Percentiles rank a stretch among this genome's conserved stretches.
Evolutionary conservation across 2,113 vertebrate species (phyloP).

Genomic region (Prunella fulvescens): DNA sequence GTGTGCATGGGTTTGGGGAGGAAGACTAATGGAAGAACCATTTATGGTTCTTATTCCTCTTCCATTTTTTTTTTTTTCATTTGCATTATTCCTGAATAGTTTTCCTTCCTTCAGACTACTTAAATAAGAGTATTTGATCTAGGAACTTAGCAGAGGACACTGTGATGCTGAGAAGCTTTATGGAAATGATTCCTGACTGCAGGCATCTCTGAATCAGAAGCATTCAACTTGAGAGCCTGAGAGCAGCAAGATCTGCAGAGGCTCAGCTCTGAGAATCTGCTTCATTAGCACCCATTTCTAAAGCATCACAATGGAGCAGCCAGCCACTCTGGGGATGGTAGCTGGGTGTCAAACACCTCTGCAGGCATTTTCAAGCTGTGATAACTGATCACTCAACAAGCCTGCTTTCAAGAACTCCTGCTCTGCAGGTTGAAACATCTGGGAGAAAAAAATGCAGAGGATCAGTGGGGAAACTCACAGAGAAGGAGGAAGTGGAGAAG

Average conservation of each 20-base stretch:
- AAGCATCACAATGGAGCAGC: background rate
- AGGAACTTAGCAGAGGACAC: background rate
- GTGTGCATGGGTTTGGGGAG: background rate
- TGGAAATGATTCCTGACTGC: background rate
- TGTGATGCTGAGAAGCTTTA: background rate
- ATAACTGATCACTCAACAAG: background rate
- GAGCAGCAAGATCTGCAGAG: background rate
- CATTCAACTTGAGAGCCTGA: background rate
- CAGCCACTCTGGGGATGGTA: background rate
- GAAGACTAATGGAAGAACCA: background rate
- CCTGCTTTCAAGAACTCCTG: background rate
- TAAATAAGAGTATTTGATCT: background rate
- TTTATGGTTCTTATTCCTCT: background rate
- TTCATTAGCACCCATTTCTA: background rate
- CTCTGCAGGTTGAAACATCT: background rate
- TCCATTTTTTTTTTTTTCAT: background rate
- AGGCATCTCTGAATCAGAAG: background rate
- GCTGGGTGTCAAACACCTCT: background rate
- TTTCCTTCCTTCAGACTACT: background rate
- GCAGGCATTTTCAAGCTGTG: background rate
- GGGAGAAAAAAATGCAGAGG: background rate
- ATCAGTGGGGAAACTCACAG: background rate
- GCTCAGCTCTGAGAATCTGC: background rate
- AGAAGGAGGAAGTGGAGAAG: background rate
- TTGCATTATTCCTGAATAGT: background rate